Evolutionary conservation across 2,797 vertebrate genomes (phyloP), one percentile per base, ranked within the genome.

Genomic region (Lagothrix lagotricha): DNA sequence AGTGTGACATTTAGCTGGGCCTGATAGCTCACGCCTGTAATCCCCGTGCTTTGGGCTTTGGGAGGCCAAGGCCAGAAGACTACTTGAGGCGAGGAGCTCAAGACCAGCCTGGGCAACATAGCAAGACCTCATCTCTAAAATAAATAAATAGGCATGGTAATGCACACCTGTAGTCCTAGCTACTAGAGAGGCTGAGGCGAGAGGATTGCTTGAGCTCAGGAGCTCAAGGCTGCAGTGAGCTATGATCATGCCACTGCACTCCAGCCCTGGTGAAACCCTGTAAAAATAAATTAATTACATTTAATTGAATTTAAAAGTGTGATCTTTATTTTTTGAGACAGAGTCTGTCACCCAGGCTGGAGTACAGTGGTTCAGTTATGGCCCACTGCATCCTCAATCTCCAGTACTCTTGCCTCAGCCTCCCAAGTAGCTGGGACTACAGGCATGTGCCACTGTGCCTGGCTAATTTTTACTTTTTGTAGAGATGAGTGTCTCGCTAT

Each of bases 11-110:
- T 67, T 67, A 67, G 33, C 57, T 58, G 57, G 57, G 26, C 1
- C 0, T 67, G 61, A 67, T n/a, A 2, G 33, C 7, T 54, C 52
- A 54, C 0, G 2, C 61, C 61, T n/a, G 33, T n/a, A 67, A 67
- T 67, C 61, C 61, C 61, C 19, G 15, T n/a, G 30, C 3, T 64
- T 64, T n/a, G 30, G 61, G 61, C 61, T 67, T 67, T 67, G 61
- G 61, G 30, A 67, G 7, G 30, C 33, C 33, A n/a, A 67, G 61
- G 61, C 61, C 61, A 67, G 61, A 64, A 64, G 30, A n/a, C 61
- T 7, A n/a, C 61, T 67, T 67, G 33, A 67, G 61, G 15, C n/a
- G 33, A 67, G 33, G 61, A 67, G 33, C n/a, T 67, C 15, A 67
- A 67, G 61, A 67, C 61, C 33, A 67, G 33, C 14, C 61, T 67